phyloP scores from a whole-genome alignment of 2,113 vertebrate species.

The Enhydra lutris region DNA sequence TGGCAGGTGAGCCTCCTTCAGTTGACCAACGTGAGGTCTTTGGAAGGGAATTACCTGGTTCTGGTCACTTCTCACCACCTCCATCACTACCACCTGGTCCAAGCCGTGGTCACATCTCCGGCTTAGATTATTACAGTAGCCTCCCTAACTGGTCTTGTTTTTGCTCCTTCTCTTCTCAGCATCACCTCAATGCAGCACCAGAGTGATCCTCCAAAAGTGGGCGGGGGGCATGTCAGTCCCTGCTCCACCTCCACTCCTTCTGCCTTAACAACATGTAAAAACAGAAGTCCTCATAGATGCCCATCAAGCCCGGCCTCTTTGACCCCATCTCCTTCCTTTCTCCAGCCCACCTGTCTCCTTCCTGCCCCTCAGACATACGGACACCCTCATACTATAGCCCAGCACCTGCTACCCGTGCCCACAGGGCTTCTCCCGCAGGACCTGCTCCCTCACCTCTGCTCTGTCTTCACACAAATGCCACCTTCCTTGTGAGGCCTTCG shows the following conservation, averaged over 20 bases:
- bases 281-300: not conserved
- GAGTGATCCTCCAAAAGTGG: not conserved
- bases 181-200: not conserved
- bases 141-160: not conserved
- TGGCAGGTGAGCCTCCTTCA: not conserved
- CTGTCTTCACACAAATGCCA: not conserved
- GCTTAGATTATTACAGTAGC: not conserved
- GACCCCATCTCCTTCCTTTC: not conserved
- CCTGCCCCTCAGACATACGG: not conserved
- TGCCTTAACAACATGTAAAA: not conserved
- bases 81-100: rapidly evolving
- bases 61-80: not conserved
- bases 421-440: not conserved
- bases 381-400: not conserved
- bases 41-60: not conserved
- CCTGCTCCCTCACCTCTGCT: not conserved
- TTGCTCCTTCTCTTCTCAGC: rapidly evolving
- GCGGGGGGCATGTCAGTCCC: no score
- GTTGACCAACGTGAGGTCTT: not conserved
- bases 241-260: no score
- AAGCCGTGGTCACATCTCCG: rapidly evolving
- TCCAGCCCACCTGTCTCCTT: not conserved
- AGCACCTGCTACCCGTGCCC: not conserved
- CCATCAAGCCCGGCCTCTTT: not conserved
- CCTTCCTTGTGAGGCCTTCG: not conserved